Conservation (phyloP, 2,888 invertebrate species). For the Harmothoe impar region DNA sequence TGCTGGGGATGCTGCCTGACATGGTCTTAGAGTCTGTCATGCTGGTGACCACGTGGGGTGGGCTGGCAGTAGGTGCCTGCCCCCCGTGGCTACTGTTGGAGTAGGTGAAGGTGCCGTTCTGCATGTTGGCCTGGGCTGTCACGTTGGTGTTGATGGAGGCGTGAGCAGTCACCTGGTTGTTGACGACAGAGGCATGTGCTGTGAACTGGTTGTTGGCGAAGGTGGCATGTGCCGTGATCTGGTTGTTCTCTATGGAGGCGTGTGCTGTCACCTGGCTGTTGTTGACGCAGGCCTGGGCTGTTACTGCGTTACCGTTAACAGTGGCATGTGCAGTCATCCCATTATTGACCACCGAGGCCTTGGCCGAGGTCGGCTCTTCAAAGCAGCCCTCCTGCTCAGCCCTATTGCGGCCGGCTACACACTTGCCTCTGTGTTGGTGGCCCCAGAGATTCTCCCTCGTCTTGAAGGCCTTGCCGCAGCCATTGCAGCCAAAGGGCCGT, state of each 20-base stretch:
- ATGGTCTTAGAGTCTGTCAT: slow-evolving; percentile 52
- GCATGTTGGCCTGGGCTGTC: slow-evolving; percentile 45
- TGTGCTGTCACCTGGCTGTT: slow-evolving; percentile 64
- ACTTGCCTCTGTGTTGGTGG: slow-evolving; percentile 71
- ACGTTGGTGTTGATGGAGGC: slow-evolving; percentile 60
- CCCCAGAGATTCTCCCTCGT: slow-evolving; percentile 73
- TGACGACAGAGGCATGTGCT: slow-evolving; percentile 63
- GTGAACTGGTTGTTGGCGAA: slow-evolving; percentile 62
- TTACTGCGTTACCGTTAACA: slow-evolving; percentile 63
- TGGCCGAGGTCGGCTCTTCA: slow-evolving; percentile 30
- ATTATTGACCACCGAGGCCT: slow-evolving; percentile 51
- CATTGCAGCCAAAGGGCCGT: slow-evolving; percentile 68
- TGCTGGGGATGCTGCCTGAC: slow-evolving; percentile 47
- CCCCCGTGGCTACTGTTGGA: not conserved
- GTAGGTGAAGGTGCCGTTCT: slow-evolving; percentile 13
- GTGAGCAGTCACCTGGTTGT: slow-evolving; percentile 64
- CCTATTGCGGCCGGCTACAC: slow-evolving; percentile 61
- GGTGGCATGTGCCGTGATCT: slow-evolving; percentile 64
- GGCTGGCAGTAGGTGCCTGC: not conserved
- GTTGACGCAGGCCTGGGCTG: slow-evolving; percentile 62
- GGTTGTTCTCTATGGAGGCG: slow-evolving; percentile 64
- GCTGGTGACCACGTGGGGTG: not conserved
- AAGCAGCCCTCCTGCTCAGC: not conserved
- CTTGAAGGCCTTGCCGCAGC: slow-evolving; percentile 72
- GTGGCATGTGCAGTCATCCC: slow-evolving; percentile 59